phyloP scores from a whole-genome alignment of 2,797 vertebrate genomes.

The Echeneis naucrates region DNA sequence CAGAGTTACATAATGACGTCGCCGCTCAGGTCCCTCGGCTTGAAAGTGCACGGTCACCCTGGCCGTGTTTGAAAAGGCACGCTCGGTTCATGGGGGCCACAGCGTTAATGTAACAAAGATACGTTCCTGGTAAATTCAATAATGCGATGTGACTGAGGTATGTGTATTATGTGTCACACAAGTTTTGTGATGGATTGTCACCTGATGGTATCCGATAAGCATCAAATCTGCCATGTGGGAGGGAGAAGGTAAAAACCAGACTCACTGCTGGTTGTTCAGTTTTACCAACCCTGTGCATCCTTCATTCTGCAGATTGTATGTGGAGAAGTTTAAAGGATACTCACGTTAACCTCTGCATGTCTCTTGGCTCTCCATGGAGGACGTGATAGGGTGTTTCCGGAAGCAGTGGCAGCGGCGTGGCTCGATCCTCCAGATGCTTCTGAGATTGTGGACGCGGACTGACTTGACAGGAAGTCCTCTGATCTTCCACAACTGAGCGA shows the following conservation, averaged over 20 bases:
- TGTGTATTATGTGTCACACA: background rate
- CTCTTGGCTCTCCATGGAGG: constrained; percentile 73
- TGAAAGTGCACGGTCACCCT: background rate
- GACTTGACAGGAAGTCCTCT: constrained; percentile 19
- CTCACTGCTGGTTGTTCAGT: background rate
- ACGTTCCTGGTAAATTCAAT: background rate
- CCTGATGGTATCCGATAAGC: background rate
- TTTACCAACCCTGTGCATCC: background rate
- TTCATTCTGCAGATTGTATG: background rate
- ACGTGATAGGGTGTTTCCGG: constrained; percentile 6
- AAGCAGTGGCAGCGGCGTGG: constrained; percentile 10
- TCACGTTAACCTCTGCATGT: constrained; percentile 67
- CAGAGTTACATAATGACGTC: background rate
- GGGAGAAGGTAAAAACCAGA: background rate
- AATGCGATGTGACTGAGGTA: background rate
- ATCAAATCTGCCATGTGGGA: background rate
- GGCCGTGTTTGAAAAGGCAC: background rate
- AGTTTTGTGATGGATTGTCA: background rate
- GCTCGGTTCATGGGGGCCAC: background rate
- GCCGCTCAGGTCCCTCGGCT: background rate
- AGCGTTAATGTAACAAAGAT: background rate
- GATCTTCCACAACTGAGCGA: constrained; percentile 16
- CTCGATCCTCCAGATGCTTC: constrained; percentile 19
- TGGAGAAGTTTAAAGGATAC: constrained; percentile 29
- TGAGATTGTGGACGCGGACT: background rate